These are phyloP conservation scores for Muscina levida DNA, from an alignment of 2,888 invertebrate genomes.

Conservation along the genomic window DNA sequence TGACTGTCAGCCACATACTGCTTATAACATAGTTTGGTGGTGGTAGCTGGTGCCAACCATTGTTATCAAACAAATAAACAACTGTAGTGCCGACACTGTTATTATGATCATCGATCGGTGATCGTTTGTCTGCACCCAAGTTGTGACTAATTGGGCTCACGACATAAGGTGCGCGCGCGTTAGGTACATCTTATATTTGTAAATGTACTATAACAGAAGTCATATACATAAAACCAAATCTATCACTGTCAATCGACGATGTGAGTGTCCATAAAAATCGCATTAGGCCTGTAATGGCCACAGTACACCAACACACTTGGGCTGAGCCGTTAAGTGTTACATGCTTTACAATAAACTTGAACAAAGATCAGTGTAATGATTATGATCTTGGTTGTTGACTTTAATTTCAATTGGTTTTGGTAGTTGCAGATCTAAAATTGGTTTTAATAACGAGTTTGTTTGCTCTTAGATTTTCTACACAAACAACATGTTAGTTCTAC, in stretches of 20 bases:
- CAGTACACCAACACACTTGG: too few species aligned
- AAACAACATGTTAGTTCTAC: too few species aligned
- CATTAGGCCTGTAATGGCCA: too few species aligned
- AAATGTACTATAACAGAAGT: too few species aligned
- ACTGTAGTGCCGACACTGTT: background rate
- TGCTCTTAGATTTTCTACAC: background rate
- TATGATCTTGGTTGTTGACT: slow-evolving; percentile 25
- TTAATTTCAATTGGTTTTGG: background rate
- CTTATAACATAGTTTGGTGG: background rate
- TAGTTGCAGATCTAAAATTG: background rate
- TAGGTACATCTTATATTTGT: too few species aligned
- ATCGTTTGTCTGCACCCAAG: background rate
- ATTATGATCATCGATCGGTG: slow-evolving; percentile 2
- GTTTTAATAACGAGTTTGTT: slow-evolving; percentile 7
- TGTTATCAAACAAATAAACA: slow-evolving; percentile 2
- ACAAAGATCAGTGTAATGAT: slow-evolving; percentile 14
- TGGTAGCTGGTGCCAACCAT: background rate
- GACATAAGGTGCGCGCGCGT: background rate
- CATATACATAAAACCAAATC: too few species aligned
- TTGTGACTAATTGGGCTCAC: background rate
- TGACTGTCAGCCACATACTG: background rate
- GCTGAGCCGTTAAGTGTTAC: too few species aligned
- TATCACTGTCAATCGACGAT: too few species aligned
- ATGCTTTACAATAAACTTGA: slow-evolving; percentile 21
- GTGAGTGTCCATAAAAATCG: too few species aligned